A percentile compares a stretch with the other conserved stretches of the same genome.
These are phyloP conservation scores for Drosophila leonis DNA, from an alignment of 2,888 invertebrate species.

Conservation along the genomic window DNA sequence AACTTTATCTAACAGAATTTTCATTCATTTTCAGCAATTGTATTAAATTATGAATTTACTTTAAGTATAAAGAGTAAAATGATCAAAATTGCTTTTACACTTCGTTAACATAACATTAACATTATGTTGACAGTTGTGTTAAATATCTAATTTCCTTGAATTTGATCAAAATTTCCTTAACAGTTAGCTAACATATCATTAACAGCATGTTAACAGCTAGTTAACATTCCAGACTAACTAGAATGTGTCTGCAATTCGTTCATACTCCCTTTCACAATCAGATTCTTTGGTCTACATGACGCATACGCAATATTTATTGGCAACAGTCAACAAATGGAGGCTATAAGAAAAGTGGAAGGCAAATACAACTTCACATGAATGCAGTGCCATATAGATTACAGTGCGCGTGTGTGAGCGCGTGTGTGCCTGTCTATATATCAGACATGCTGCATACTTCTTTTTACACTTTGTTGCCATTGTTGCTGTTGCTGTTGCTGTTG, in stretches of 20 bases:
- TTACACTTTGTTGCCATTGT: slow-evolving; percentile 64
- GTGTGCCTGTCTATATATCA: slow-evolving; percentile 18
- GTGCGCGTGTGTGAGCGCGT: slow-evolving; percentile 2
- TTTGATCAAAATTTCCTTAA: too few species aligned
- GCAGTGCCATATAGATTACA: slow-evolving; percentile 3
- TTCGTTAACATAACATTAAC: background rate
- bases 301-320: slow-evolving; percentile 57
- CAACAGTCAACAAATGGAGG: slow-evolving; percentile 20
- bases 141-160: background rate
- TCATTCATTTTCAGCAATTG: too few species aligned
- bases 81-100: background rate
- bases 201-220: background rate
- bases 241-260: background rate
- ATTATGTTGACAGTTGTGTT: background rate
- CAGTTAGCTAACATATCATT: background rate
- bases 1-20: background rate
- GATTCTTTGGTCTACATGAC: slow-evolving; percentile 38
- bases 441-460: slow-evolving; percentile 43
- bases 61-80: too few species aligned
- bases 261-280: background rate
- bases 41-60: too few species aligned
- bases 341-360: background rate
- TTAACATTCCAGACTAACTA: background rate
- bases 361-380: slow-evolving; percentile 3
- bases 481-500: slow-evolving; percentile 67